A percentile compares a stretch with the other conserved stretches of the same genome.
Conservation (phyloP, 2,113 vertebrate genomes). For the Microcebus tavaratra region DNA sequence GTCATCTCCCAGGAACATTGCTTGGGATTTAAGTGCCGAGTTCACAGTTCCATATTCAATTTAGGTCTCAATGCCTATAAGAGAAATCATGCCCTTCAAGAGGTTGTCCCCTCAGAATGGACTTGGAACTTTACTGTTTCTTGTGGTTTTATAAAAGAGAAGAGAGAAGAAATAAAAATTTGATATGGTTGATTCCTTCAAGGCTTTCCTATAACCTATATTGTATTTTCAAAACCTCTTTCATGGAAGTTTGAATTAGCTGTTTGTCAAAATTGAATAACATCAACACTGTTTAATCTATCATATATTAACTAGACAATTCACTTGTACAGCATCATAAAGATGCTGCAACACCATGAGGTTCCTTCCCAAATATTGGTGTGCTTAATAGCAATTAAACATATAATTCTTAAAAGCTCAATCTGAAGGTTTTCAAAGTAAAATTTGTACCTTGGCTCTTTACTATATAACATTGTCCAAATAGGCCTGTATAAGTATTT, state of each 20-base stretch:
- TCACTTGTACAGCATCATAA: neutral
- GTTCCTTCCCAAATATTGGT: neutral
- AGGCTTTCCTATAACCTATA: neutral
- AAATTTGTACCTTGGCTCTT: constrained; percentile 12
- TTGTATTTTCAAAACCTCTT: neutral
- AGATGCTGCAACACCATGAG: neutral
- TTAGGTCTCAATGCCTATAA: neutral
- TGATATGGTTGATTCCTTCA: neutral
- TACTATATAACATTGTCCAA: neutral
- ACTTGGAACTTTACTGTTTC: neutral
- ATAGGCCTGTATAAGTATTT: neutral
- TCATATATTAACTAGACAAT: neutral
- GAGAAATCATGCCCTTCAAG: neutral
- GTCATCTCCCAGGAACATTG: neutral
- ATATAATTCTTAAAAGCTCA: neutral
- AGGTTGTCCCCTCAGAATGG: neutral
- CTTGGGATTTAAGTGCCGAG: neutral
- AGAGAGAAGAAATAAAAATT: neutral
- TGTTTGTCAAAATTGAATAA: neutral
- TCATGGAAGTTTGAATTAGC: neutral
- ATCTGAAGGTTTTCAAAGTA: neutral
- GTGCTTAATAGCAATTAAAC: neutral
- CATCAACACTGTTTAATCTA: neutral
- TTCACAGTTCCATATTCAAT: neutral
- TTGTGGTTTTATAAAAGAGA: neutral